Evolutionary conservation across 2,888 invertebrate species (phyloP).

Genomic region (Calephelis perditalis): DNA sequence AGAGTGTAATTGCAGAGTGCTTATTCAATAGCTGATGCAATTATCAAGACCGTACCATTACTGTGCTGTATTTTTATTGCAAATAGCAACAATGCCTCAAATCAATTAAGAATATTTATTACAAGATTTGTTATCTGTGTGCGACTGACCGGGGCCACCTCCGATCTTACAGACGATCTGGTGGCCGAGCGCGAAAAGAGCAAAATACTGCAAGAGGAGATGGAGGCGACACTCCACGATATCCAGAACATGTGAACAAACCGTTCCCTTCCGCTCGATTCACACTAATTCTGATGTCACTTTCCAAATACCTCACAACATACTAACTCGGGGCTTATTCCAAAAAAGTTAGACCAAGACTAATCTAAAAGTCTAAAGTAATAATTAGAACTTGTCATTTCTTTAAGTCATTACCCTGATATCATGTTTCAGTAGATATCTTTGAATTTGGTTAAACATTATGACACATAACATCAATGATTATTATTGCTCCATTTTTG

Average conservation of each 20-base stretch:
- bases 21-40: too few relatives aligned
- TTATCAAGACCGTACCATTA: too few relatives aligned
- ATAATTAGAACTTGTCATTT: too few relatives aligned
- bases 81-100: background rate
- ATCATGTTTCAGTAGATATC: too few relatives aligned
- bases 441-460: slow-evolving; percentile 9
- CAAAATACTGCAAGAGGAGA: slow-evolving; percentile 97
- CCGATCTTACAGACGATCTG: slow-evolving; percentile 92
- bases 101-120: slow-evolving; percentile 34
- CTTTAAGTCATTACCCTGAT: too few relatives aligned
- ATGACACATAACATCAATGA: background rate
- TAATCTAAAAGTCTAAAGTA: too few relatives aligned
- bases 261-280: slow-evolving; percentile 38
- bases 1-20: too few relatives aligned
- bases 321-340: slow-evolving; percentile 20
- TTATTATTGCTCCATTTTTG: background rate
- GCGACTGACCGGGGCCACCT: slow-evolving; percentile 68
- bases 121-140: slow-evolving; percentile 56
- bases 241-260: slow-evolving; percentile 97
- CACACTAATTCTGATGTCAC: slow-evolving; percentile 38
- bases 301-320: slow-evolving; percentile 23
- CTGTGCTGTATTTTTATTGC: too few relatives aligned
- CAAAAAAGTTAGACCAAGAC: slow-evolving; percentile 18
- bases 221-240: slow-evolving; percentile 99
- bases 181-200: slow-evolving; percentile 96